Base-by-base conservation (phyloP, 2,113 vertebrate species). In the Apaloderma vittatum region DNA sequence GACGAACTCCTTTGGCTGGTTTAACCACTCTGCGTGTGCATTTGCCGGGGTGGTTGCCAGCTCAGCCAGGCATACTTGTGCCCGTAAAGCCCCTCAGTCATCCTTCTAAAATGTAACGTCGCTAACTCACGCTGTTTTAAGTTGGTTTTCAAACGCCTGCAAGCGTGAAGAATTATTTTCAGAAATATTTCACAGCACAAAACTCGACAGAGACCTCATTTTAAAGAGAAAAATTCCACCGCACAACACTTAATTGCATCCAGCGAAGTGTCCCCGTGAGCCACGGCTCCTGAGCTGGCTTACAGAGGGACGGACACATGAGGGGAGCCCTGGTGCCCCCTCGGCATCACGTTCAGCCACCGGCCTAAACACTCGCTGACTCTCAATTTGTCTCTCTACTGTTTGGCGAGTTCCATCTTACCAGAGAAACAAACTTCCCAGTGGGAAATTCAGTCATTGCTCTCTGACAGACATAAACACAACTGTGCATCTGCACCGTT, bases 61-160 rank as follows among this genome's bases (percentile, higher is more conserved):
- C 88, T 46, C 10, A 7, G 58, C 62, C 3, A 0, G 2, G 34
- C 24, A 2, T 8, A 22, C 21, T 45, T 19, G 34, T 0, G 0
- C 43, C 58, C 0, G 0, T 29, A 17, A 43, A 88, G 40, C 18
- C 27, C 40, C 29, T 26, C 58, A 12, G 22, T 24, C 19, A 2
- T 48, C 30, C 45, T 59, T 58, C 45, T 80, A 34, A 67, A 71
- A 24, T 30, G 9, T 6, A 26, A 21, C 16, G 4, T 57, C 24
- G 6, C 37, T 21, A 65, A 58, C 51, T 66, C 22, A 11, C 15
- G 2, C 24, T 48, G 49, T 86, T 54, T 63, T 29, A 85, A 75
- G 71, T 3, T 20, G 45, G 16, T 46, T 75, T 87, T 61, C 71
- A 73, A 67, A 51, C 20, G 22, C 52, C 48, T 46, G 4, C 15